These are phyloP conservation scores for Pharmacophagus antenor DNA, from an alignment of 2,888 invertebrate species.

Conservation along the genomic window DNA sequence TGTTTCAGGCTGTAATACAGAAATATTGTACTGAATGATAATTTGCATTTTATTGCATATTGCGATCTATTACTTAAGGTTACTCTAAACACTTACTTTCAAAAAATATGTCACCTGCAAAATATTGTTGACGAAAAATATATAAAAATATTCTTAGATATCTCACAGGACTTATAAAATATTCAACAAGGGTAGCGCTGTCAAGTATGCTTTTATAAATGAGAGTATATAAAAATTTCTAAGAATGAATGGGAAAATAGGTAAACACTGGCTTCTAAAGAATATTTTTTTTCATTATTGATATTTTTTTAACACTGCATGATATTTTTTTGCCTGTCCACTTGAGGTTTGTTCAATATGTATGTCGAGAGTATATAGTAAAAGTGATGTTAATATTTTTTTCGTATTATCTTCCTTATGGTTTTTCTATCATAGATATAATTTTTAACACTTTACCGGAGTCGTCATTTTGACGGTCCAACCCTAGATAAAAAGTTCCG, in stretches of 20 bases:
- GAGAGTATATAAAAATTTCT: background rate
- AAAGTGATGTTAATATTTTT: too few species aligned
- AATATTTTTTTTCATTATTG: background rate
- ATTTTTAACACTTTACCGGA: too few species aligned
- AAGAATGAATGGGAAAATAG: slow-evolving; percentile 1
- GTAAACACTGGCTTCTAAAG: background rate
- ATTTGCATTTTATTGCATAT: background rate
- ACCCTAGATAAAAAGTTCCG: too few species aligned
- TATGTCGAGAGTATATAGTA: too few species aligned
- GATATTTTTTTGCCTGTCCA: background rate
- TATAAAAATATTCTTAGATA: background rate
- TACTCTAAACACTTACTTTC: background rate
- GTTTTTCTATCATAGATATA: too few species aligned
- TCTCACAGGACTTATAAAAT: slow-evolving; percentile 1
- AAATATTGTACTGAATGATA: background rate
- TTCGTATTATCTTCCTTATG: too few species aligned
- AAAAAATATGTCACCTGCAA: background rate
- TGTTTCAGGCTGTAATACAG: too few species aligned
- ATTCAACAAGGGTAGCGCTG: background rate
- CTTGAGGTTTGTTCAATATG: background rate
- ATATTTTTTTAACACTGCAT: background rate
- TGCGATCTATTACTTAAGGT: background rate
- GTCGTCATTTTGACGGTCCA: too few species aligned
- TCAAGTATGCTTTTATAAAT: background rate
- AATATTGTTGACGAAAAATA: background rate